Base-by-base conservation (phyloP, 2,113 vertebrate genomes). In the Halichoeres trimaculatus region DNA sequence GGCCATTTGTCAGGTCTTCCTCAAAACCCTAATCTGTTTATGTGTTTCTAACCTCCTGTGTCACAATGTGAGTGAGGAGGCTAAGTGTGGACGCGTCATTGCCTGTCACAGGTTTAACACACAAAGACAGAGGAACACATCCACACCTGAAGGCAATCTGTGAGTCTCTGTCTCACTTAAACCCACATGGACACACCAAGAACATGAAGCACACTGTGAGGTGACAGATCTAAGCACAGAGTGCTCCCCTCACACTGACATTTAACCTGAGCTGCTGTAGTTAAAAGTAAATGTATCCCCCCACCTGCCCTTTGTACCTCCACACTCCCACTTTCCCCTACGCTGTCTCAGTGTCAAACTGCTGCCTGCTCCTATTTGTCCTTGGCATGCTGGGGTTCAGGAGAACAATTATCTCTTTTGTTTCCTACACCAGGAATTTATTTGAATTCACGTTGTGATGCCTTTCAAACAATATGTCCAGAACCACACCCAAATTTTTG, bases 141-240 rank as follows among this genome's bases (percentile, higher is more conserved):
- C 67, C 26, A 43, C 58, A 26, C 68, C 79, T 58, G 60, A 34
- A 76, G 48, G 1, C 78, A 76, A 83, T 81, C 74, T 81, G 41
- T 69, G 75, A 59, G 71, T 65, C 74, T 83, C 68, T 36, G 16
- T 76, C 76, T 75, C 76, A 83, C 56, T 84, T 76, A 65, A 72
- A 60, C 61, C 63, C 57, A 58, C 41, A 14, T 55, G n/a, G 78
- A 60, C 66, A 56, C 61, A 3, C 22, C 4, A 66, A 51, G 58
- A 70, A 80, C 80, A 62, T 54, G 76, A 70, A 56, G n/a, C 19
- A 9, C 72, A 64, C 74, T 43, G 20, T 17, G 47, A 82, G 70
- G 70, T 70, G 76, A 85, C 76, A 59, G 64, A 41, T 43, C 40
- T 40, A 85, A 85, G 56, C 72, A 56, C 52, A 10, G 3, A 56